These are phyloP conservation scores for Penaeus chinensis DNA, from an alignment of 1,140 invertebrate genomes.

Conservation along the genomic window DNA sequence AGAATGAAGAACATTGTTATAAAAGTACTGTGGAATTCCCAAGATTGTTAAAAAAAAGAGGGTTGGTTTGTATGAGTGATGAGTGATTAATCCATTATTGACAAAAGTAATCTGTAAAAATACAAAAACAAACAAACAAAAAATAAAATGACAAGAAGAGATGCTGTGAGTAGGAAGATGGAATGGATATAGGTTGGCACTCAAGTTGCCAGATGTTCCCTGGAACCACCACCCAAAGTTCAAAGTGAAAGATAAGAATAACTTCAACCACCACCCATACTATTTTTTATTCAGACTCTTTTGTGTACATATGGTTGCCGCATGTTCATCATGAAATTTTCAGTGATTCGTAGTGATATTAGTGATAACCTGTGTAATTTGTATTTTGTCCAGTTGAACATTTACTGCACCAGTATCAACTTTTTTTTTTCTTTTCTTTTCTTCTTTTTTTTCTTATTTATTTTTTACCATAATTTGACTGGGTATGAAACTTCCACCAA, in stretches of 20 bases:
- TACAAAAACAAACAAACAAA: not conserved
- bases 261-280: constrained; percentile 50
- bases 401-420: constrained; percentile 37
- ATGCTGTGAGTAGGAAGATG: constrained; percentile 35
- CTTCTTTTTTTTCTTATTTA: not conserved
- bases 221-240: constrained; percentile 50
- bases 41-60: constrained; percentile 9
- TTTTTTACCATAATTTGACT: too few relatives aligned
- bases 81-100: too few relatives aligned
- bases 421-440: not conserved
- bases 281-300: constrained; percentile 55
- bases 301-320: constrained; percentile 54
- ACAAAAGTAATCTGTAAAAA: too few relatives aligned
- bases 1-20: constrained; percentile 21
- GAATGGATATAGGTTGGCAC: not conserved
- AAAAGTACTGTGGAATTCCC: not conserved
- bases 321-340: constrained; percentile 57
- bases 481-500: too few relatives aligned
- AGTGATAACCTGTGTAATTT: constrained; percentile 59
- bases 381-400: constrained; percentile 54
- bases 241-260: constrained; percentile 52
- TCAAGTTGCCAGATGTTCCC: constrained; percentile 18
- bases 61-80: too few relatives aligned
- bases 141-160: constrained; percentile 7
- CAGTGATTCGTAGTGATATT: constrained; percentile 61